Evolutionary conservation across 2,888 invertebrate genomes (phyloP), one percentile per base, ranked within the genome.

Genomic region (Drosophila mettleri): DNA sequence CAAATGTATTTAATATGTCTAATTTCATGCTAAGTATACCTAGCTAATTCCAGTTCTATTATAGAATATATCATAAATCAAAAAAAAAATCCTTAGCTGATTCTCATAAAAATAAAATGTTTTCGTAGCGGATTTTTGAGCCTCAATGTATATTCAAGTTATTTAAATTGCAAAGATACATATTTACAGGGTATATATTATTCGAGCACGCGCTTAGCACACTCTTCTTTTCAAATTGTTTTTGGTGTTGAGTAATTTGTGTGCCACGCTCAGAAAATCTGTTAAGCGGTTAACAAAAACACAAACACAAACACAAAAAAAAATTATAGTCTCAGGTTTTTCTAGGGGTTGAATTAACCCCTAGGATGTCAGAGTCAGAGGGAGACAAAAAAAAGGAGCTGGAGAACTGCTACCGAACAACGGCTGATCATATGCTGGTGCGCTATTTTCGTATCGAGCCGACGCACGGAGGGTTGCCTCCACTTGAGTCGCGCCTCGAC

Each of bases 171-270:
- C n/a, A n/a, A n/a, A n/a, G n/a, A 7, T 8, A 8, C 2, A 16
- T 36, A 36, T 36, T 6, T 27, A 5, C 18, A 52, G 36, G 38
- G 52, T 38, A 52, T 38, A 8, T 18, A 0, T 1, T 18, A 14
- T 18, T 27, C 38, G 1, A 12, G 2, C n/a, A 9, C 5, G 1
- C 8, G 2, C 6, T 18, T 24, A 0, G 3, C 0, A 0, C 2
- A 10, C 10, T 3, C 38, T 24, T 18, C 3, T 18, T 14, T 54
- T 51, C 57, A 29, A 64, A 52, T 67, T 54, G 70, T 69, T 14
- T 54, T 43, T 43, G 78, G 85, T 86, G 83, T 86, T 83, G 83
- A 86, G 82, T 83, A 83, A 83, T 83, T 86, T 86, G 86, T 83
- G 84, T 48, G 78, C 57, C 68, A 74, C 75, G 73, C 73, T 71